Percentiles rank a stretch among this genome's conserved stretches.
Conservation (phyloP, 2,113 vertebrate species). For the Zingel zingel region DNA sequence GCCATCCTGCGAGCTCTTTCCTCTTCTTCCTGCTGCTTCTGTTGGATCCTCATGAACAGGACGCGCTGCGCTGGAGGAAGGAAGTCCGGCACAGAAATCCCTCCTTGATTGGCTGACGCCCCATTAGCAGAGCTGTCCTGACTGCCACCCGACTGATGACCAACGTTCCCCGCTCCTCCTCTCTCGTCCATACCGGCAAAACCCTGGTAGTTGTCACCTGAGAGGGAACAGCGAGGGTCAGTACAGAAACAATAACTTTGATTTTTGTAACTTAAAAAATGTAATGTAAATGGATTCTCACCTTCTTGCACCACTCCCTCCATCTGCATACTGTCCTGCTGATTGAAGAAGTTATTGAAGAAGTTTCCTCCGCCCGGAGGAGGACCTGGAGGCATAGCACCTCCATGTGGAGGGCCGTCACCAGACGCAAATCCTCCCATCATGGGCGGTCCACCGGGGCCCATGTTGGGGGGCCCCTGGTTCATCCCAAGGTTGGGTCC, state of each 20-base stretch:
- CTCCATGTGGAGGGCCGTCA: slow-evolving; percentile 85
- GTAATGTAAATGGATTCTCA: slow-evolving; percentile 33
- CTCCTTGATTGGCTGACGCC: slow-evolving; percentile 72
- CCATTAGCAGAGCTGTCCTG: slow-evolving; percentile 79
- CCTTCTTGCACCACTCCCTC: slow-evolving; percentile 81
- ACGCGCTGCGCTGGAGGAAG: slow-evolving; percentile 93
- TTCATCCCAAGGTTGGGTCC: slow-evolving; percentile 84
- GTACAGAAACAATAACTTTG: not conserved
- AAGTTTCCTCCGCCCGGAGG: slow-evolving; percentile 85
- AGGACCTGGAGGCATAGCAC: slow-evolving; percentile 85
- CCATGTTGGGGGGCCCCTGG: slow-evolving; percentile 82
- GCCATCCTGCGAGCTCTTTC: slow-evolving; percentile 90
- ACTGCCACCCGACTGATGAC: slow-evolving; percentile 72
- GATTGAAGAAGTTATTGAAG: slow-evolving; percentile 92
- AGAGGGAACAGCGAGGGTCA: not conserved
- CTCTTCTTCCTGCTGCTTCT: slow-evolving; percentile 96
- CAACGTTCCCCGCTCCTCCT: slow-evolving; percentile 67
- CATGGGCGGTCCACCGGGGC: slow-evolving; percentile 85
- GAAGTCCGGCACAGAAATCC: slow-evolving; percentile 90
- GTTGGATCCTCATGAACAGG: slow-evolving; percentile 94
- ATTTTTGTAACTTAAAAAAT: too few relatives aligned
- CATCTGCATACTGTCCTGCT: slow-evolving; percentile 88
- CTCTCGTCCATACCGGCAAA: slow-evolving; percentile 85
- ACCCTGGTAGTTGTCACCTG: slow-evolving; percentile 86
- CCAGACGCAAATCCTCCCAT: slow-evolving; percentile 88